phyloP scores from a whole-genome alignment of 2,113 vertebrate genomes.

The Neogobius melanostomus region DNA sequence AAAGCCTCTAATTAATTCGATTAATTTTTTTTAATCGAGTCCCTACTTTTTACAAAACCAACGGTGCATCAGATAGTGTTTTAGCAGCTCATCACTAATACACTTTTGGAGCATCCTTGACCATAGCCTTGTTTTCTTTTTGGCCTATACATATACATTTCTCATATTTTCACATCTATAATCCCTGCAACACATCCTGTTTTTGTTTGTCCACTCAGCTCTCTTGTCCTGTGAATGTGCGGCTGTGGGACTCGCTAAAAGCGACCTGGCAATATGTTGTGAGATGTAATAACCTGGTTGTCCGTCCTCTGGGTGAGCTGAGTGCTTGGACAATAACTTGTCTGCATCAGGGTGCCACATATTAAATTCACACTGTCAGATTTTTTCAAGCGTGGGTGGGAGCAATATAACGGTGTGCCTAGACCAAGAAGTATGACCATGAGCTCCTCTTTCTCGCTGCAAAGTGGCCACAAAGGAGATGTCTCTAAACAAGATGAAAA shows the following conservation, averaged over 20 bases:
- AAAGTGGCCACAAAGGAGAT: not conserved
- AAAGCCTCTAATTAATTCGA: no score
- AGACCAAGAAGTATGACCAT: constrained; percentile 5
- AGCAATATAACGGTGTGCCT: constrained; percentile 18
- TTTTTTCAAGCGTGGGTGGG: constrained; percentile 10
- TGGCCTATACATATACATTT: not conserved
- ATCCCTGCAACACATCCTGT: not conserved
- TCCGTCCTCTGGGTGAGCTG: constrained; percentile 30
- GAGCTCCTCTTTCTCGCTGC: constrained; percentile 1
- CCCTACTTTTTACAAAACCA: no score
- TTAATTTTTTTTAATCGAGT: no score
- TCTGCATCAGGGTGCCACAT: constrained; percentile 18
- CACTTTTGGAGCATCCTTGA: no score
- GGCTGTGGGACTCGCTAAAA: constrained; percentile 43
- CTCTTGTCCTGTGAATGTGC: constrained; percentile 20
- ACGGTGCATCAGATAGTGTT: no score
- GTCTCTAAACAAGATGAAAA: not conserved
- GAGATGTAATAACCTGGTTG: constrained; percentile 59
- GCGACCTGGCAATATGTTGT: constrained; percentile 60
- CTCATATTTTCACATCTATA: not conserved
- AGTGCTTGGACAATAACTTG: constrained; percentile 38
- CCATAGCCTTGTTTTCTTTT: no score
- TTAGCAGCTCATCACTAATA: no score
- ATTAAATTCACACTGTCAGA: constrained; percentile 38
- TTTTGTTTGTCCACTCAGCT: constrained; percentile 26